Percentiles rank a stretch among this genome's conserved stretches.
These are phyloP conservation scores for Acrossocheilus fasciatus DNA, from an alignment of 2,797 vertebrate species.

Conservation along the genomic window DNA sequence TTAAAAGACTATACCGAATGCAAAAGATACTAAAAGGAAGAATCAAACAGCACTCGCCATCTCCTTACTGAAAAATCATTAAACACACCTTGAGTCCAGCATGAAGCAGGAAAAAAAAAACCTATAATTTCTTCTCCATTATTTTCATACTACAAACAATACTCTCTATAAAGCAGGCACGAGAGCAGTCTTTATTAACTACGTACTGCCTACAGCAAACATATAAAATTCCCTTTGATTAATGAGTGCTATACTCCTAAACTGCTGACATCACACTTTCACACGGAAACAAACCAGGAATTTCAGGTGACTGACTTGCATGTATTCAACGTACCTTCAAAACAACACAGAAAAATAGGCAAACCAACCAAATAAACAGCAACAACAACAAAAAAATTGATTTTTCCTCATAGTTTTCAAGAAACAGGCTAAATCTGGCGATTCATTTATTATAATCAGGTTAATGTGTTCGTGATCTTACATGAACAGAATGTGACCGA, in stretches of 20 bases:
- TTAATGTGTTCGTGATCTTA: neutral
- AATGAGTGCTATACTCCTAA: conserved; percentile 29
- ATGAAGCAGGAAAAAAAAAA: neutral
- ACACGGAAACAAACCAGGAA: conserved; percentile 10
- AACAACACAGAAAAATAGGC: neutral
- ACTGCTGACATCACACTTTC: conserved; percentile 31
- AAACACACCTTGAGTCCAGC: neutral
- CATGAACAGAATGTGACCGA: neutral
- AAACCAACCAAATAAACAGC: neutral
- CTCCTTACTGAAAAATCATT: neutral
- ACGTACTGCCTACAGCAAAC: conserved; percentile 9
- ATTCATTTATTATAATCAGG: neutral
- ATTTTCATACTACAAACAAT: conserved; percentile 2
- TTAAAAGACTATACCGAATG: neutral
- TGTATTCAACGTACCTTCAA: neutral
- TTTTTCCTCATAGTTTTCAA: neutral
- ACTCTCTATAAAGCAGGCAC: neutral
- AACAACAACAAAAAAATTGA: rapidly evolving
- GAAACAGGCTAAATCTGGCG: too few relatives aligned
- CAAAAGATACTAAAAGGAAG: neutral
- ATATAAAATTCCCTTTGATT: conserved; percentile 40
- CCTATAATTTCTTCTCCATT: neutral
- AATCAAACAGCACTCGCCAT: neutral
- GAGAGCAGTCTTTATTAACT: neutral
- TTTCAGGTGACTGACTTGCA: conserved; percentile 6